Base-by-base conservation (phyloP, 2,797 vertebrate genomes). In the Borostomias antarcticus region DNA sequence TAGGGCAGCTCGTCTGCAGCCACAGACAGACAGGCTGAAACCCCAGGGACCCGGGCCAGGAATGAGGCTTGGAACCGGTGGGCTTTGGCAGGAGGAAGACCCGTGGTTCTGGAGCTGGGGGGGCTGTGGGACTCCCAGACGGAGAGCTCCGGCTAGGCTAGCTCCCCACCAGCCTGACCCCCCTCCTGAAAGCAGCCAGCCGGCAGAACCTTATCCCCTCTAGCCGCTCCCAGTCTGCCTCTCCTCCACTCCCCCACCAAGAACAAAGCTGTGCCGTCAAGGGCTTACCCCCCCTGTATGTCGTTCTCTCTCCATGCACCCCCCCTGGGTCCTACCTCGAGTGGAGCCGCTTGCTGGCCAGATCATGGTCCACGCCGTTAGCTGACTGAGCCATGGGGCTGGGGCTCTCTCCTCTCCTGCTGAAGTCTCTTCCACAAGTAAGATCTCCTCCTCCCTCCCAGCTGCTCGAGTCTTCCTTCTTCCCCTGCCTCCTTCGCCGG, bases 271-370 rank as follows among this genome's bases (percentile, higher is more conserved):
- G n/a, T n/a, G n/a, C n/a, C n/a, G n/a, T n/a, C n/a, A n/a, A n/a
- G n/a, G n/a, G 40, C 40, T 17, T 45, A 45, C n/a, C 40, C 40
- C 40, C 40, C 15, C 40, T 17, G 40, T 45, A 45, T 15, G 40
- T 23, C 25, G 29, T 35, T 26, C 15, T 9, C n/a, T 62, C 53
- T 45, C 52, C 71, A 62, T 45, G n/a, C 43, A 11, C 48, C 19
- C 30, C 51, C 17, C 17, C 32, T 1, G 10, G 51, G 21, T 75
- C 89, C 65, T 92, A 94, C 93, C 93, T 91, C 61, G 92, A 93
- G 77, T 92, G 90, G 21, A 93, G 88, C 80, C 92, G 88, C 89
- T 90, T 94, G 88, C 89, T 87, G 66, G 89, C 86, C 78, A 88
- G 75, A 43, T 89, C 90, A 73, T 88, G 91, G 66, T 90, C 86